Percentiles rank a stretch among this genome's conserved stretches.
Evolutionary conservation across 2,888 invertebrate genomes (phyloP).

Genomic region (Keiferia lycopersicella): DNA sequence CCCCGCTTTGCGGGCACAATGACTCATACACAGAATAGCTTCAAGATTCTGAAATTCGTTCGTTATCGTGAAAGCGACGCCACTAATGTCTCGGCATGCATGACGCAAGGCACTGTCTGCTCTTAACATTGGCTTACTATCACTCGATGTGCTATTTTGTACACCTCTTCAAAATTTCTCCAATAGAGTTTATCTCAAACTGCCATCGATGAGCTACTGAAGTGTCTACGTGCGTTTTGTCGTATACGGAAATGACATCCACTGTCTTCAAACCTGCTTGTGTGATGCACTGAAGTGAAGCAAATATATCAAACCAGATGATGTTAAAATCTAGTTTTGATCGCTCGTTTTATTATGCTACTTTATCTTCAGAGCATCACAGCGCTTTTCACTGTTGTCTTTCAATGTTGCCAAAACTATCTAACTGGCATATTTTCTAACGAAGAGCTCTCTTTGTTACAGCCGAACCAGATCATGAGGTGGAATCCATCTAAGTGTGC

Average conservation of each 20-base stretch:
- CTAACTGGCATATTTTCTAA: neutral
- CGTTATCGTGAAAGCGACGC: conserved; percentile 16
- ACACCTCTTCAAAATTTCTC: neutral
- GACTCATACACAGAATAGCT: conserved; percentile 1
- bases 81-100: conserved; percentile 22
- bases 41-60: conserved; percentile 12
- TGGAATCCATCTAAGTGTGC: conserved; percentile 75
- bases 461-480: conserved; percentile 72
- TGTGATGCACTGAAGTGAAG: conserved; percentile 16
- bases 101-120: conserved; percentile 29
- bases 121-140: conserved; percentile 52
- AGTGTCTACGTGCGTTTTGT: conserved; percentile 33
- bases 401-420: conserved; percentile 28
- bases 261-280: conserved; percentile 61
- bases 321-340: neutral
- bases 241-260: conserved; percentile 60
- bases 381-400: conserved; percentile 17
- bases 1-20: neutral
- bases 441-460: conserved; percentile 53
- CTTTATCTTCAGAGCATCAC: neutral
- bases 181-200: neutral
- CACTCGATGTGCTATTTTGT: conserved; percentile 1
- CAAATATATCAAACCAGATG: too few species aligned
- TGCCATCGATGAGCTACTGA: conserved; percentile 6
- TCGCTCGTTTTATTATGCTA: neutral